Evolutionary conservation across 2,888 invertebrate genomes (phyloP).

Genomic region (Thera britannica): DNA sequence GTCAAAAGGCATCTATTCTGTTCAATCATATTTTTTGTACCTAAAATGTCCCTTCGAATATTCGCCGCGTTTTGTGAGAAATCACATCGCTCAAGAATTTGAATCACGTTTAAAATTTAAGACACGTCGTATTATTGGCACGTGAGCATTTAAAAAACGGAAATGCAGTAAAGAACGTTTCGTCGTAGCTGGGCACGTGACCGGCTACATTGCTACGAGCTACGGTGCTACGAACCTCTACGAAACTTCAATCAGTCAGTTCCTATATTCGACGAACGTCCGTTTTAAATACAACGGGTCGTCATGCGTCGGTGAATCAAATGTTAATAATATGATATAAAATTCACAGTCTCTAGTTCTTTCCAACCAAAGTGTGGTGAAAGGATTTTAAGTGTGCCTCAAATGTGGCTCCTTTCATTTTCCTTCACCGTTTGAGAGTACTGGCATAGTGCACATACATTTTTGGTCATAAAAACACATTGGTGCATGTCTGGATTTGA

Average conservation of each 20-base stretch:
- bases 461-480: too few species aligned
- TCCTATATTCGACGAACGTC: neutral
- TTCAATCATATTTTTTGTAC: too few species aligned
- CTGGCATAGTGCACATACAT: too few species aligned
- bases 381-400: too few species aligned
- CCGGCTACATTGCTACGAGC: slow-evolving; percentile 49
- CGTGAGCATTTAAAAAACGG: slow-evolving; percentile 64
- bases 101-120: slow-evolving; percentile 26
- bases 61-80: neutral
- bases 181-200: slow-evolving; percentile 72
- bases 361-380: too few species aligned
- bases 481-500: too few species aligned
- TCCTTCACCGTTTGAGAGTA: too few species aligned
- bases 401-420: too few species aligned
- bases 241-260: slow-evolving; percentile 37
- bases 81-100: slow-evolving; percentile 13
- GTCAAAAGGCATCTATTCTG: too few species aligned
- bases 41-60: neutral
- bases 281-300: neutral
- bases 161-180: slow-evolving; percentile 76
- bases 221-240: slow-evolving; percentile 38
- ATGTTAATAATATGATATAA: too few species aligned
- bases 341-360: too few species aligned
- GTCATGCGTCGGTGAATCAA: neutral
- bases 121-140: slow-evolving; percentile 47